Base-by-base conservation (phyloP, 2,113 vertebrate species). In the Neodon shergylaensis region DNA sequence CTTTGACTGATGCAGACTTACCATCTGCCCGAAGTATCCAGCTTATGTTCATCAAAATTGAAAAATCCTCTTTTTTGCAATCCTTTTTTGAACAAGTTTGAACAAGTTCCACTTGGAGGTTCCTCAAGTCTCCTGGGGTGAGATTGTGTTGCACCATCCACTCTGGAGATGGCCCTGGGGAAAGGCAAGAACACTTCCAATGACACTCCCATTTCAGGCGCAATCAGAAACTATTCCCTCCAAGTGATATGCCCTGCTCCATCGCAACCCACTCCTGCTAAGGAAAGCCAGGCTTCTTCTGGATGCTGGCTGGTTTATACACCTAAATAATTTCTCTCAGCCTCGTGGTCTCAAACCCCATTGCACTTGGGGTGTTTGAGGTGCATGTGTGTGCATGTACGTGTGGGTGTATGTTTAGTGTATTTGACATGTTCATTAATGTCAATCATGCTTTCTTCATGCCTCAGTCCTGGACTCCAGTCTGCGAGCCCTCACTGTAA, bases 11-110 rank as follows among this genome's bases (percentile, higher is more conserved):
- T n/a, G 19, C 58, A 92, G 65, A 97, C 96, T 93, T 97, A 99
- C 99, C 98, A 92, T 99, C 98, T 87, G 98, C 97, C 70, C 97
- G 98, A 90, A 99, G 96, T 21, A 95, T 97, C 99, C 99, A 99
- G 95, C 98, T 99, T 96, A 99, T 96, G 77, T 99, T 99, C 86
- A 99, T 90, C 76, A 90, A 79, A 65, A 95, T 44, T 7, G 90
- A 65, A 89, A 78, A 39, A 24, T 91, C 0, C 1, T 44, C 10
- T 21, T 4, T 8, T 19, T 8, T 17, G 14, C 68, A 58, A 65
- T 31, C 12, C 3, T 90, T 2, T 10, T 93, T 92, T 84, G 94
- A 77, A 91, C 92, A 24, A 36, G 74, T 66, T 94, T 87, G 94
- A 79, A 91, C 92, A 22, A 36, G 74, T 66, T 94, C 14, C 39